Percentiles rank a stretch among this genome's conserved stretches.
These are phyloP conservation scores for Cephus rjabovi DNA, from an alignment of 2,888 invertebrate genomes.

Conservation along the genomic window DNA sequence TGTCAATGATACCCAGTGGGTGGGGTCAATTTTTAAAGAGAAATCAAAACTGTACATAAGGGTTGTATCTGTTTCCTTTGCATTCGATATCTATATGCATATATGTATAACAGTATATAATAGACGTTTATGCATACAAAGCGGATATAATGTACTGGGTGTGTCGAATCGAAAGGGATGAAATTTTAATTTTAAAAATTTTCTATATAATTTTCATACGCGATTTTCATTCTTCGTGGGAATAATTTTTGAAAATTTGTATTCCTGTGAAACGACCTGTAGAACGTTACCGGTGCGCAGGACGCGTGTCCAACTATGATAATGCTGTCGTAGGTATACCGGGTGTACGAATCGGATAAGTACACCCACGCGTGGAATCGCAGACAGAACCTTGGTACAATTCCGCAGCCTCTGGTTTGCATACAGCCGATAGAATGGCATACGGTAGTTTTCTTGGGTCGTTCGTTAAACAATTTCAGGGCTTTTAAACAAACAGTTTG, in stretches of 20 bases:
- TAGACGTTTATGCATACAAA: too few species aligned
- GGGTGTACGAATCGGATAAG: not conserved
- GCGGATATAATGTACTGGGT: too few species aligned
- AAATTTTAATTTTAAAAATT: not conserved
- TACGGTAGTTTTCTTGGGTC: not conserved
- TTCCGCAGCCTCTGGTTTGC: not conserved
- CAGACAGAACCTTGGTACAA: not conserved
- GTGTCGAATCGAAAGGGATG: not conserved
- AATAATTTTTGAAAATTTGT: not conserved
- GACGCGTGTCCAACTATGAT: not conserved
- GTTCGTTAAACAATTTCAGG: not conserved
- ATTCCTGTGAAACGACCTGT: not conserved
- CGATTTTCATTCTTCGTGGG: not conserved
- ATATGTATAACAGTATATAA: too few species aligned
- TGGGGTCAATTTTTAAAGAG: not conserved
- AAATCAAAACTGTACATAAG: not conserved
- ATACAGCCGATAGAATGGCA: not conserved
- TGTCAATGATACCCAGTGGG: not conserved
- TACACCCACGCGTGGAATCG: not conserved
- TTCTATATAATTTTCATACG: not conserved
- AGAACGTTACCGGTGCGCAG: not conserved
- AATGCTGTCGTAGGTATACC: not conserved
- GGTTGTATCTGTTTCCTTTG: not conserved
- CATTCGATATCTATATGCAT: too few species aligned
- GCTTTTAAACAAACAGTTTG: not conserved